Percentiles rank a stretch among this genome's conserved stretches.
These are phyloP conservation scores for Yponomeuta evonymella DNA, from an alignment of 2,888 invertebrate species.

Conservation along the genomic window DNA sequence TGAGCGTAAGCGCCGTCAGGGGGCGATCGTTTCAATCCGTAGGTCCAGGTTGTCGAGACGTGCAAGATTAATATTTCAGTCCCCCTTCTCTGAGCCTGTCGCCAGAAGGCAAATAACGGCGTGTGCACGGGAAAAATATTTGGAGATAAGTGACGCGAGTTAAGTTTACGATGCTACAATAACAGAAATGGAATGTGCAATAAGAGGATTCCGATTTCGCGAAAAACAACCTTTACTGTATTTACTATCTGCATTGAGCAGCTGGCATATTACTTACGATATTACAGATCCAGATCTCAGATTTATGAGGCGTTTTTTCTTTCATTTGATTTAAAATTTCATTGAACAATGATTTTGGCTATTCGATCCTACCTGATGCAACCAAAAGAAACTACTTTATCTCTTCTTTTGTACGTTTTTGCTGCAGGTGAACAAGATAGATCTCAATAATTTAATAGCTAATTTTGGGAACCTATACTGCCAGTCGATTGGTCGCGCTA, in stretches of 20 bases:
- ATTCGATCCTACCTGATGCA: too few relatives aligned
- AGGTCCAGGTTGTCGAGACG: slow-evolving; percentile 45
- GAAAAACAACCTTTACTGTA: neutral
- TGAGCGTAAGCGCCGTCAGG: slow-evolving; percentile 58
- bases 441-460: too few relatives aligned
- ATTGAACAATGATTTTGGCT: too few relatives aligned
- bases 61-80: slow-evolving; percentile 67
- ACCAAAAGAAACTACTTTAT: too few relatives aligned
- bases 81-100: slow-evolving; percentile 11
- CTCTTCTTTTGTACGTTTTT: too few relatives aligned
- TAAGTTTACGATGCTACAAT: neutral
- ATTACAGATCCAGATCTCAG: too few relatives aligned
- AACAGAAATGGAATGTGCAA: neutral
- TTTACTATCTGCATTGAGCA: neutral
- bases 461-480: too few relatives aligned
- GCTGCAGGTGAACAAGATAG: too few relatives aligned
- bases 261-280: neutral
- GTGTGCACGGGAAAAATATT: slow-evolving; percentile 7
- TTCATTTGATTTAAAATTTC: too few relatives aligned
- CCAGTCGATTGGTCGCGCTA: too few relatives aligned
- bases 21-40: slow-evolving; percentile 36
- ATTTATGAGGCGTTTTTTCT: too few relatives aligned
- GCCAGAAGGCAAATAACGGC: slow-evolving; percentile 13
- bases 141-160: neutral
- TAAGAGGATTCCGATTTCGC: neutral